Evolutionary conservation across 2,888 invertebrate species (phyloP).

Genomic region (Dicyrtoma fusca): DNA sequence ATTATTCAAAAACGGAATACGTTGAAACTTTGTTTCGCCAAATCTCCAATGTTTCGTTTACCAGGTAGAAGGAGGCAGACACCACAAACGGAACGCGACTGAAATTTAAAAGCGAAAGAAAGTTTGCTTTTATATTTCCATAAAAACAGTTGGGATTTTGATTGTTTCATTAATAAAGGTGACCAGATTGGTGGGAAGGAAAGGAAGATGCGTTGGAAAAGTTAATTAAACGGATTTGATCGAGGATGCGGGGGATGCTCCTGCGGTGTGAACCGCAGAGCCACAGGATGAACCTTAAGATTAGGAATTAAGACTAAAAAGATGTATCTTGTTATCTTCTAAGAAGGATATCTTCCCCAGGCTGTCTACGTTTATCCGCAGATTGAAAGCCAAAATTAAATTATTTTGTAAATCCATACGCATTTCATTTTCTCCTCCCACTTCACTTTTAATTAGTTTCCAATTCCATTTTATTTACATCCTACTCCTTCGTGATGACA

Average conservation of each 20-base stretch:
- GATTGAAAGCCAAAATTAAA: conserved; percentile 2
- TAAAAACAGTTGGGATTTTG: not conserved
- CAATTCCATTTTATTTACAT: conserved; percentile 10
- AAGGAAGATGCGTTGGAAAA: not conserved
- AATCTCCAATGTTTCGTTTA: no score
- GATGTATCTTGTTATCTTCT: no score
- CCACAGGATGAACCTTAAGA: no score
- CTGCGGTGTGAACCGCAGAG: no score
- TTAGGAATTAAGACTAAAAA: no score
- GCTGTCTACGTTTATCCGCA: no score
- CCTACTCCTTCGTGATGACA: no score
- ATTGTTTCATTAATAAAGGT: conserved; percentile 6
- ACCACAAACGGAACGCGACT: not conserved
- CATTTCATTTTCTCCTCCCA: not conserved
- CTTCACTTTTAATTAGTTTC: not conserved
- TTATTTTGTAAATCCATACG: not conserved
- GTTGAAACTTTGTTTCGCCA: no score
- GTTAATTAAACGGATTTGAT: conserved; percentile 3
- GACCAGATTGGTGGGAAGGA: not conserved
- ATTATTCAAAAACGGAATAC: no score
- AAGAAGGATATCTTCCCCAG: no score
- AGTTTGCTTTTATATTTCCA: not conserved
- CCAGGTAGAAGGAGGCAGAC: no score
- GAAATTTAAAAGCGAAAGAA: not conserved
- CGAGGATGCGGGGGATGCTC: no score